Conservation (phyloP, 2,797 vertebrate genomes). For the Neostethus bicornis region DNA sequence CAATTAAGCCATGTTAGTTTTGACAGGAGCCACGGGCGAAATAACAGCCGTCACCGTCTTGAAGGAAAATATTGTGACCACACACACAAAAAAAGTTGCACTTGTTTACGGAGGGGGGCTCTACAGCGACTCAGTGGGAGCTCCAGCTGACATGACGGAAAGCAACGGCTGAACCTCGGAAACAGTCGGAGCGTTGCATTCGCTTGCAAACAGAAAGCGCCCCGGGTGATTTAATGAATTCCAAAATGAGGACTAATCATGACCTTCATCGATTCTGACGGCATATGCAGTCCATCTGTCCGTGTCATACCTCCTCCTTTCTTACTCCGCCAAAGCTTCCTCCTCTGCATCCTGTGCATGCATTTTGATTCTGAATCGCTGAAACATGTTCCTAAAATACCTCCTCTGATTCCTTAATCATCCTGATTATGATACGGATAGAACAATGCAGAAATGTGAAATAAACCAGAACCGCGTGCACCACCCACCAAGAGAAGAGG, state of each 20-base stretch:
- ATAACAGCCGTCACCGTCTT: slow-evolving; percentile 79
- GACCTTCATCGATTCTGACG: slow-evolving; percentile 66
- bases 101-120: slow-evolving; percentile 68
- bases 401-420: slow-evolving; percentile 49
- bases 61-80: slow-evolving; percentile 73
- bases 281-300: slow-evolving; percentile 56
- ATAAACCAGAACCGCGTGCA: slow-evolving; percentile 21
- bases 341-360: neutral
- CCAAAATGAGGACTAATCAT: slow-evolving; percentile 60
- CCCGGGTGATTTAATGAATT: slow-evolving; percentile 48
- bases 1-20: slow-evolving; percentile 84
- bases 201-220: slow-evolving; percentile 49
- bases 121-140: slow-evolving; percentile 56
- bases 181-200: slow-evolving; percentile 48
- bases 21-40: slow-evolving; percentile 81
- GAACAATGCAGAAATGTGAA: slow-evolving; percentile 45
- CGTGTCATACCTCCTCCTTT: slow-evolving; percentile 10
- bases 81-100: slow-evolving; percentile 52
- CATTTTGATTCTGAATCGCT: slow-evolving; percentile 14
- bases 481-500: slow-evolving; percentile 63
- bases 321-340: slow-evolving; percentile 15
- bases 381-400: slow-evolving; percentile 34
- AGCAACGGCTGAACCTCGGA: slow-evolving; percentile 31
- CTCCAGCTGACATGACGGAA: slow-evolving; percentile 36
- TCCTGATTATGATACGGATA: slow-evolving; percentile 50